Conservation (phyloP, 2,113 vertebrate species). For the Protobothrops mucrosquamatus region DNA sequence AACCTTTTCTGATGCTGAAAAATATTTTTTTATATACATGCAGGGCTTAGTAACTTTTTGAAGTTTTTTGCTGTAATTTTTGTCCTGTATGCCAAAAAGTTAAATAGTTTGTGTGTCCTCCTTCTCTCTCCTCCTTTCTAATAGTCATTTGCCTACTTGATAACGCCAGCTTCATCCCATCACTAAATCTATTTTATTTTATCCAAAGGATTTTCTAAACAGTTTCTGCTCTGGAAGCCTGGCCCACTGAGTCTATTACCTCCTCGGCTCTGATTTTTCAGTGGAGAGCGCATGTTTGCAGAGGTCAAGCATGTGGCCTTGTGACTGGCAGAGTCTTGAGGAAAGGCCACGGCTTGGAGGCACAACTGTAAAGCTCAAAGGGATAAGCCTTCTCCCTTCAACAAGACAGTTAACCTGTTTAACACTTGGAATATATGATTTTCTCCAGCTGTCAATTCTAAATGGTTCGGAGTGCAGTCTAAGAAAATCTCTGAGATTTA, state of each 20-base stretch:
- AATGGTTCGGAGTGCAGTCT: conserved; percentile 34
- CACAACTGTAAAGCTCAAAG: conserved; percentile 48
- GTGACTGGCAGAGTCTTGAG: conserved; percentile 62
- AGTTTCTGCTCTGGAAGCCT: conserved; percentile 60
- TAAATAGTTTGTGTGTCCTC: background rate
- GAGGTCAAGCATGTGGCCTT: conserved; percentile 57
- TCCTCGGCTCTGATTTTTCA: conserved; percentile 57
- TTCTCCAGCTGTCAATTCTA: conserved; percentile 63
- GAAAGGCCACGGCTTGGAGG: conserved; percentile 54
- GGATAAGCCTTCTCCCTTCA: conserved; percentile 29
- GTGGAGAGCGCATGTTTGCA: conserved; percentile 54
- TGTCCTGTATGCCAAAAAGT: background rate
- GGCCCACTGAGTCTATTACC: conserved; percentile 61
- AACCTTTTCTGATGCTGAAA: background rate
- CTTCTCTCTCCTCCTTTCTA: background rate
- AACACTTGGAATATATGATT: conserved; percentile 42
- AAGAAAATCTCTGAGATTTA: conserved; percentile 44
- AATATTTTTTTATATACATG: background rate
- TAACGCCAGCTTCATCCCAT: conserved; percentile 50
- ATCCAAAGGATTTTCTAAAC: conserved; percentile 65
- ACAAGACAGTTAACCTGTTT: conserved; percentile 51
- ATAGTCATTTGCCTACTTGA: background rate
- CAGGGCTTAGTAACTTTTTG: background rate
- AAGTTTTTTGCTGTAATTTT: background rate
- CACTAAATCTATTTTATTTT: conserved; percentile 63